Base-by-base conservation (phyloP, 2,888 invertebrate genomes). In the Pachymerium ferrugineum region DNA sequence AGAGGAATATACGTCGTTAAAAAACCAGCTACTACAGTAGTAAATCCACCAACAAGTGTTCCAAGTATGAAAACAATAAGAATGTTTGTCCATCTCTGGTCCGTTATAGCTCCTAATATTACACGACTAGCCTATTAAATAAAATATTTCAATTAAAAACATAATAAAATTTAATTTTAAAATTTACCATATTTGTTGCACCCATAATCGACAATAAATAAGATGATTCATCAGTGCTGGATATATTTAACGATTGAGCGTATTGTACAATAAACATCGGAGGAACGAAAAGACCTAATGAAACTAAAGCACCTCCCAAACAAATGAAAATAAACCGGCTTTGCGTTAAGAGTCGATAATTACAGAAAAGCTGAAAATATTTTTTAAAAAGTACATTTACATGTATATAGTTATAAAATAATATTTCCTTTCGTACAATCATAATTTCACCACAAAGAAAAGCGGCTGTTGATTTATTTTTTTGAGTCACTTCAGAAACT, bases 111-210 rank as follows among this genome's bases (percentile, higher is more conserved):
- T 10, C 71, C 71, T 19, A 35, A 31, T 19, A 35, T 12, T 3
- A 69, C 30, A 30, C 69, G 30, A 33, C 69, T 69, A 16, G 29
- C 4, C 69, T 69, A 16, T 19, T 25, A 67, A 8, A 29, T 16
- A 12, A 67, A 10, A 19, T 8, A 54, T 12, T n/a, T 6, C 4
- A 54, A 22, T 12, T 54, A 54, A 54, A n/a, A 54, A 54, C 54
- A 8, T 16, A 67, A 67, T 19, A 28, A 67, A 67, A 67, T 54
- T 16, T 38, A 38, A n/a, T 38, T n/a, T 38, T 38, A n/a, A 6
- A 38, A 67, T 25, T 71, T 71, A 71, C 71, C 71, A 71, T 71
- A 35, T 71, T 71, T 28, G 31, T 31, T 12, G 19, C 8, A 8
- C 71, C 71, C 38, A 71, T 71, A 19, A 71, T n/a, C 19, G 71